phyloP scores from a whole-genome alignment of 1,140 invertebrate species.

The Drosophila insularis region DNA sequence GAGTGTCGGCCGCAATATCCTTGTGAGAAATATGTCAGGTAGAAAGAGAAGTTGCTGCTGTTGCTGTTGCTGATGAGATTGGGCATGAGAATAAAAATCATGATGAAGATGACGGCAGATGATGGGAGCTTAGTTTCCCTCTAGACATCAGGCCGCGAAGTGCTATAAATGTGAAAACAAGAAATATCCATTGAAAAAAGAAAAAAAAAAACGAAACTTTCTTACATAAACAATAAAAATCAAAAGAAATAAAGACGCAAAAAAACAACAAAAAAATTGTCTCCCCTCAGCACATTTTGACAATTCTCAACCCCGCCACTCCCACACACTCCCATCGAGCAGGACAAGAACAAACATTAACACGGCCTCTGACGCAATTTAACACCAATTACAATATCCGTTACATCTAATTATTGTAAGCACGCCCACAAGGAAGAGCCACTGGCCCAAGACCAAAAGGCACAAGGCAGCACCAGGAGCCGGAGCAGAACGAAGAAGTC shows the following conservation, averaged over 20 bases:
- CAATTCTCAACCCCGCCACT: neutral
- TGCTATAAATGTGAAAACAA: constrained; percentile 32
- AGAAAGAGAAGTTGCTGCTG: neutral
- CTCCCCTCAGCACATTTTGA: neutral
- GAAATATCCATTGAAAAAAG: neutral
- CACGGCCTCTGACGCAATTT: constrained; percentile 77
- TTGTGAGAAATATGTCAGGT: constrained; percentile 12
- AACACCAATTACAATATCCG: constrained; percentile 83
- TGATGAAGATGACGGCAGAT: neutral
- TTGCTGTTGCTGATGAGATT: neutral
- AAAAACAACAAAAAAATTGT: constrained; percentile 1
- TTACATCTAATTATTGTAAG: constrained; percentile 82
- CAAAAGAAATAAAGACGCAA: neutral
- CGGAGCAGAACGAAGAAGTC: constrained; percentile 15
- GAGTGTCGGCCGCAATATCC: constrained; percentile 14
- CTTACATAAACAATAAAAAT: constrained; percentile 21
- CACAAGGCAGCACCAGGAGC: neutral
- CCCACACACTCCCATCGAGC: constrained; percentile 8
- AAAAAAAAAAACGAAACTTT: no score
- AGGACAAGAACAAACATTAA: constrained; percentile 64
- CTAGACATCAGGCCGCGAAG: constrained; percentile 39
- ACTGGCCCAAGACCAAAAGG: constrained; percentile 41
- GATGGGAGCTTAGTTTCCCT: constrained; percentile 41
- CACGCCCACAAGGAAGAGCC: constrained; percentile 68
- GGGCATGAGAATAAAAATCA: neutral